Evolutionary conservation across 2,113 vertebrate genomes (phyloP).

Genomic region (Pantherophis guttatus): DNA sequence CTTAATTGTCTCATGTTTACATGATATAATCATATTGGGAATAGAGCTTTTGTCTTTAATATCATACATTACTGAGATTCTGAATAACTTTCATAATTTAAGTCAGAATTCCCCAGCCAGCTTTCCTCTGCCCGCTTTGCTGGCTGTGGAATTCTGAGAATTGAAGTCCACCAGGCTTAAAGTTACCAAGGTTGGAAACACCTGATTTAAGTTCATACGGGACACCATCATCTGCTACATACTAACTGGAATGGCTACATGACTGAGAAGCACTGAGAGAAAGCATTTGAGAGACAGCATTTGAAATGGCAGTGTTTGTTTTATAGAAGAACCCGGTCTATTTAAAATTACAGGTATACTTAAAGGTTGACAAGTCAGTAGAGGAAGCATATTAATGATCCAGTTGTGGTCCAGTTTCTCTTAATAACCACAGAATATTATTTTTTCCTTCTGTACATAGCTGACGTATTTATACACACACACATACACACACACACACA

Average conservation of each 20-base stretch:
- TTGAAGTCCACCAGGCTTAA: too few species aligned
- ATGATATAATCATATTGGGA: not conserved
- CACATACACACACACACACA: too few species aligned
- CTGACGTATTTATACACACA: not conserved
- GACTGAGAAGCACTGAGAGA: slow-evolving; percentile 7
- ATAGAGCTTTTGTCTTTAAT: not conserved
- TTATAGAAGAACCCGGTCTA: slow-evolving; percentile 10
- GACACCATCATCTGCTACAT: not conserved
- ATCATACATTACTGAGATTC: not conserved
- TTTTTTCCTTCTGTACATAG: not conserved
- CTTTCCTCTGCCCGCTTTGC: too few species aligned
- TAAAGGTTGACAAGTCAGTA: not conserved
- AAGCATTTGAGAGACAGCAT: not conserved
- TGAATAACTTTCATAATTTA: slow-evolving; percentile 3
- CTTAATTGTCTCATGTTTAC: not conserved
- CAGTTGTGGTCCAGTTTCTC: not conserved
- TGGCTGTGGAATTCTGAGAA: too few species aligned
- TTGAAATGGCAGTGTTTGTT: not conserved
- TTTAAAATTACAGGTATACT: not conserved
- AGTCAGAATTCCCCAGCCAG: too few species aligned
- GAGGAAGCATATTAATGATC: not conserved
- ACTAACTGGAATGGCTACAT: not conserved
- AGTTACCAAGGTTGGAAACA: too few species aligned
- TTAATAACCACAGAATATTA: not conserved
- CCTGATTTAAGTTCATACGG: not conserved